Conservation (phyloP, 2,888 invertebrate species). For the Apoderus coryli region DNA sequence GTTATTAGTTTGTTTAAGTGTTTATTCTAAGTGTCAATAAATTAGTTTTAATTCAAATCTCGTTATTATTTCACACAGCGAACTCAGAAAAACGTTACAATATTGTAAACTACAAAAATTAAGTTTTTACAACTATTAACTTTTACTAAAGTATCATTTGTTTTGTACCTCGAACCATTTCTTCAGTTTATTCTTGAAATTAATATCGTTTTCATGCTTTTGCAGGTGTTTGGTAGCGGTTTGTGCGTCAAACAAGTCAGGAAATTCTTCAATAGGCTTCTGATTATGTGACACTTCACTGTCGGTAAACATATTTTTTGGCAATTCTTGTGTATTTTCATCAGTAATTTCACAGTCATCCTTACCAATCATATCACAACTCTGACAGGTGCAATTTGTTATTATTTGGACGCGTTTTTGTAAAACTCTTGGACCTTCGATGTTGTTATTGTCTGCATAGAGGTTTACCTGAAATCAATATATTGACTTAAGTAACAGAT, state of each 20-base stretch:
- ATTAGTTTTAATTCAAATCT: too few relatives aligned
- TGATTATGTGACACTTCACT: slow-evolving; percentile 20
- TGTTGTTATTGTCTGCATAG: slow-evolving; percentile 38
- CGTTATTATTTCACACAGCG: too few relatives aligned
- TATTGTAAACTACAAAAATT: too few relatives aligned
- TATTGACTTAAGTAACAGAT: background rate
- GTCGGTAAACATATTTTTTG: slow-evolving; percentile 26
- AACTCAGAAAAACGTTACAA: too few relatives aligned
- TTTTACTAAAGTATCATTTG: slow-evolving; percentile 3
- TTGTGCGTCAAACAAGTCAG: slow-evolving; percentile 23
- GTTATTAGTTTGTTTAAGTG: too few relatives aligned
- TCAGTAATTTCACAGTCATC: slow-evolving; percentile 34
- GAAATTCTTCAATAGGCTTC: slow-evolving; percentile 24
- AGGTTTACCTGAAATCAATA: slow-evolving; percentile 37
- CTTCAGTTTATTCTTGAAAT: slow-evolving; percentile 19
- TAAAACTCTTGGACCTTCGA: slow-evolving; percentile 36
- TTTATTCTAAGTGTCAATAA: too few relatives aligned
- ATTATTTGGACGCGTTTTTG: slow-evolving; percentile 50
- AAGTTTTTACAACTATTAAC: too few relatives aligned
- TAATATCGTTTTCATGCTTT: slow-evolving; percentile 20
- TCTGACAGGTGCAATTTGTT: slow-evolving; percentile 48
- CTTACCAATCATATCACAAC: slow-evolving; percentile 38
- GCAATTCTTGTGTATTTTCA: slow-evolving; percentile 34
- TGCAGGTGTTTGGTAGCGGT: slow-evolving; percentile 26
- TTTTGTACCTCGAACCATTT: slow-evolving; percentile 18